phyloP scores from a whole-genome alignment of 2,888 invertebrate genomes.

The Andricus curvator region DNA sequence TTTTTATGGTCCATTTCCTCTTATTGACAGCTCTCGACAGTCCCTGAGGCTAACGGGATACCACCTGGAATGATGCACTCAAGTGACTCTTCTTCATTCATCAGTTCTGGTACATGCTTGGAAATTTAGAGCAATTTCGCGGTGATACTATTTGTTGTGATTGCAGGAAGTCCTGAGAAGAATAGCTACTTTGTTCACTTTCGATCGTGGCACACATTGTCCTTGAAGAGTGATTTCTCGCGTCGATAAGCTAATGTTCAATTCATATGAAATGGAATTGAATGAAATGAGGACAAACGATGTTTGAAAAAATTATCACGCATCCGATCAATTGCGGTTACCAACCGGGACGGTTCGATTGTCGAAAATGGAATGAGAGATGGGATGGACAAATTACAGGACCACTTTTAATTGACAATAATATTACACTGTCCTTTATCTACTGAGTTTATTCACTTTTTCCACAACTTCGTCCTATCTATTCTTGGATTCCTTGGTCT shows the following conservation, averaged over 20 bases:
- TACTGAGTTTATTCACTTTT: no score
- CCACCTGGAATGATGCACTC: conserved; percentile 9
- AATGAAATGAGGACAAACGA: neutral
- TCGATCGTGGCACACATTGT: neutral
- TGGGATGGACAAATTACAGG: no score
- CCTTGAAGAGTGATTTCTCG: conserved; percentile 1
- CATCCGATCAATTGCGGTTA: neutral
- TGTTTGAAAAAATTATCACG: neutral
- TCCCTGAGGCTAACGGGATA: conserved; percentile 11
- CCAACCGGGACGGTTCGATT: no score
- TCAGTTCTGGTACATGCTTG: neutral
- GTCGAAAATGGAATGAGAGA: no score
- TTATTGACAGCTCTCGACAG: neutral
- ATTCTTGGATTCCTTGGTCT: no score
- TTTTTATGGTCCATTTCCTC: neutral
- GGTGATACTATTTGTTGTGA: neutral
- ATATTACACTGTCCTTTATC: no score
- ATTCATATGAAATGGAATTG: neutral
- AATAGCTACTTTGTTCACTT: conserved; percentile 11
- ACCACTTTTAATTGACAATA: no score
- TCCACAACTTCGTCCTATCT: no score
- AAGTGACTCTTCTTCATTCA: neutral
- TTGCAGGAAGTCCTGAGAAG: neutral
- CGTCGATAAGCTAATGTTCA: conserved; percentile 3
- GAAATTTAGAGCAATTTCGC: conserved; percentile 4